phyloP scores from a whole-genome alignment of 2,113 vertebrate species.

The Neolamprologus fasciatus region DNA sequence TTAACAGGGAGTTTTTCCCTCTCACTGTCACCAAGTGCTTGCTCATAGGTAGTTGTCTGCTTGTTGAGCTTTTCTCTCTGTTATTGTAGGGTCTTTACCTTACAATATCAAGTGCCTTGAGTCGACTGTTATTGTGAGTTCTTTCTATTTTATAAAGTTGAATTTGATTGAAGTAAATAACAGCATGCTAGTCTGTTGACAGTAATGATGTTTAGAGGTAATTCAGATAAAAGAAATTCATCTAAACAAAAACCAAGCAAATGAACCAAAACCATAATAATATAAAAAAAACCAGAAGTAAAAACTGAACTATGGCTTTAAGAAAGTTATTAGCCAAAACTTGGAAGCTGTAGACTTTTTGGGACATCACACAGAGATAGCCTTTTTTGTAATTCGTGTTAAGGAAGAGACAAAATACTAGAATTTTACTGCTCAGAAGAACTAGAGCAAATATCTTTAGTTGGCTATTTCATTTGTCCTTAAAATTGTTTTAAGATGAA shows the following conservation, averaged over 20 bases:
- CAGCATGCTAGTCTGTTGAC: not conserved
- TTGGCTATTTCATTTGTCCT: not conserved
- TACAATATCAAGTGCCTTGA: not conserved
- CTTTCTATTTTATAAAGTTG: not conserved
- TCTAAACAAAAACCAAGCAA: not conserved
- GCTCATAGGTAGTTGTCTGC: not conserved
- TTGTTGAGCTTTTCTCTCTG: not conserved
- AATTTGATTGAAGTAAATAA: not conserved
- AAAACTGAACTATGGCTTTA: not conserved
- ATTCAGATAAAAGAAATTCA: not conserved
- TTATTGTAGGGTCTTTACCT: not conserved
- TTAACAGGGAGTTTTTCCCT: not conserved
- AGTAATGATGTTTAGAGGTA: not conserved
- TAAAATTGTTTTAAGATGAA: not conserved
- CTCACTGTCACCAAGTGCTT: not conserved
- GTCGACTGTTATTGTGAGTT: not conserved
- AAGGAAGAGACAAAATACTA: not conserved
- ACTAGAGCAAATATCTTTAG: not conserved
- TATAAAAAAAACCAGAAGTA: not conserved
- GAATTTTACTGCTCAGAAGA: not conserved
- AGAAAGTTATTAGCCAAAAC: not conserved
- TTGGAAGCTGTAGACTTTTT: not conserved
- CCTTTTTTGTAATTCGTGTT: not conserved
- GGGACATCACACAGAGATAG: not conserved
- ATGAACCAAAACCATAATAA: not conserved